A percentile compares a stretch with the other conserved stretches of the same genome.
These are phyloP conservation scores for Callipepla squamata DNA, from an alignment of 2,113 vertebrate species.

Conservation along the genomic window DNA sequence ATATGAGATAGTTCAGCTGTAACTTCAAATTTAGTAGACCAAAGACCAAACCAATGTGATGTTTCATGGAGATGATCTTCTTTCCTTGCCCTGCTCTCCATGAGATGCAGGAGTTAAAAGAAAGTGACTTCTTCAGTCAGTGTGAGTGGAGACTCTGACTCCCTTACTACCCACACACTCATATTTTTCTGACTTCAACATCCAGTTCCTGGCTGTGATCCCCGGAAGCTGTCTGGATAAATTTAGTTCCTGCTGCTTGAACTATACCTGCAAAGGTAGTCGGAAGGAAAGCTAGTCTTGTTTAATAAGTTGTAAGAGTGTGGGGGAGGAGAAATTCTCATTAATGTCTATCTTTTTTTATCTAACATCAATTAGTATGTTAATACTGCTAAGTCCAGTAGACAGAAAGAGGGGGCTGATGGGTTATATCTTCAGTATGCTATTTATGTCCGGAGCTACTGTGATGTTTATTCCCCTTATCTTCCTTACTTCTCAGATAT, in stretches of 20 bases:
- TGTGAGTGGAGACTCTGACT: neutral
- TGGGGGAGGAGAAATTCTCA: neutral
- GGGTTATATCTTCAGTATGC: neutral
- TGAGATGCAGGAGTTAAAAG: neutral
- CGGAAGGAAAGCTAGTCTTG: neutral
- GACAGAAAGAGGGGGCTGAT: neutral
- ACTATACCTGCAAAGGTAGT: neutral
- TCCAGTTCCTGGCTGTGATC: conserved; percentile 3
- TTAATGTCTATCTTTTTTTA: conserved; percentile 12
- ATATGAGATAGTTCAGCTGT: neutral
- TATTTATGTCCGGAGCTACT: conserved; percentile 46
- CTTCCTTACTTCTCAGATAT: conserved; percentile 43
- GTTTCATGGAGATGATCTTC: neutral
- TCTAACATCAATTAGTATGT: conserved; percentile 8
- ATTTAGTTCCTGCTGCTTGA: conserved; percentile 18
- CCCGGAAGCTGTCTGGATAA: neutral
- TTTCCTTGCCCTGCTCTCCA: neutral
- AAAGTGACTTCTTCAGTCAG: neutral
- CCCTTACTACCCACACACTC: neutral
- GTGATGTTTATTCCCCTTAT: conserved; percentile 62
- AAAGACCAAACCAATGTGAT: neutral
- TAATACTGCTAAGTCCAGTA: conserved; percentile 8
- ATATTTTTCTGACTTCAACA: neutral
- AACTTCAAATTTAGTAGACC: neutral
- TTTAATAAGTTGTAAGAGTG: neutral